Percentiles rank a stretch among this genome's conserved stretches.
Conservation (phyloP, 2,888 invertebrate species). For the Galeruca laticollis region DNA sequence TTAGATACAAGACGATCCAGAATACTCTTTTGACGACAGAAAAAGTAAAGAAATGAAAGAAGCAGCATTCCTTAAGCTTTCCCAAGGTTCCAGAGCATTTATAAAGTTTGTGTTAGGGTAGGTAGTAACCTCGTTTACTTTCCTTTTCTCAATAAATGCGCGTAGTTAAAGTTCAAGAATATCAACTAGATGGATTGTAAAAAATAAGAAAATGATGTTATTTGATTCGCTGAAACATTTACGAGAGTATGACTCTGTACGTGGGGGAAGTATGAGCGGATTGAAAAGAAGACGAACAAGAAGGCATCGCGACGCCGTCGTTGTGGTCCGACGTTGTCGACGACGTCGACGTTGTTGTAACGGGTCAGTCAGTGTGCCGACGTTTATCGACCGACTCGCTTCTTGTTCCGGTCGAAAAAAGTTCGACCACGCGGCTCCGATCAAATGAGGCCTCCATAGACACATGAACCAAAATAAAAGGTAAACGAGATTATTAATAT, state of each 20-base stretch:
- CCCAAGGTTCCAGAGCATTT: too few species aligned
- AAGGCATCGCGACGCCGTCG: conserved; percentile 62
- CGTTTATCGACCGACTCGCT: conserved; percentile 60
- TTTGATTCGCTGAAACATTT: background rate
- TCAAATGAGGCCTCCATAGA: conserved; percentile 65
- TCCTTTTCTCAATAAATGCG: too few species aligned
- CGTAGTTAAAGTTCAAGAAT: too few species aligned
- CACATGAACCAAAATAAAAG: conserved; percentile 63
- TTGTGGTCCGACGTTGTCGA: conserved; percentile 57
- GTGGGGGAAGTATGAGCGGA: conserved; percentile 26
- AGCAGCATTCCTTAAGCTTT: too few species aligned
- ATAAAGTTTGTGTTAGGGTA: too few species aligned
- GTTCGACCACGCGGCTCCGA: conserved; percentile 59
- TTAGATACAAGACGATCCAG: too few species aligned
- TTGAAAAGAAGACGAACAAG: conserved; percentile 50
- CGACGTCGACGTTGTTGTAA: conserved; percentile 54
- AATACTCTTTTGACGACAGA: too few species aligned
- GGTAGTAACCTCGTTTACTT: too few species aligned
- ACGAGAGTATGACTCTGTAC: conserved; percentile 22
- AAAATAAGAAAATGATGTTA: too few species aligned
- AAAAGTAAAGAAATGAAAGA: too few species aligned
- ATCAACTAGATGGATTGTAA: too few species aligned
- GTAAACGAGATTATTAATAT: conserved; percentile 51
- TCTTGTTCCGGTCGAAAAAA: conserved; percentile 49
- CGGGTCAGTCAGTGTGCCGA: conserved; percentile 65